Percentiles rank a stretch among this genome's conserved stretches.
Conservation (phyloP, 2,888 invertebrate species). For the Eupithecia exiguata region DNA sequence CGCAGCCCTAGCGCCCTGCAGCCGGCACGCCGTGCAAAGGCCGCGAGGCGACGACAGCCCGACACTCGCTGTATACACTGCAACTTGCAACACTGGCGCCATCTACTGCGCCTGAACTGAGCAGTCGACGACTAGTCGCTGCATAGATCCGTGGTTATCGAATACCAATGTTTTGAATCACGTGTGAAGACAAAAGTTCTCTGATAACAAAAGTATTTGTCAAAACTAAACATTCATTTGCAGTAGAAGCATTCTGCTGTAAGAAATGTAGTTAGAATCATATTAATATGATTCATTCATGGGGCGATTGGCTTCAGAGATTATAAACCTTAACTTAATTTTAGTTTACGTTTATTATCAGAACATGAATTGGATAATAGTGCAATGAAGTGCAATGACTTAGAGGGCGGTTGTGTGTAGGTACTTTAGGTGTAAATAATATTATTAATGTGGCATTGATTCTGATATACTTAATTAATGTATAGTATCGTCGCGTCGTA, state of each 20-base stretch:
- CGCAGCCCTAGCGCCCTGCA: conserved; percentile 27
- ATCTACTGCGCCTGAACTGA: not conserved
- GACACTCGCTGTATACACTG: too few species aligned
- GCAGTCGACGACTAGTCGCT: not conserved
- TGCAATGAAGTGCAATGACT: not conserved
- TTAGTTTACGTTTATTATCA: not conserved
- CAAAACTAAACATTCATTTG: not conserved
- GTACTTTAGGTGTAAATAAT: not conserved
- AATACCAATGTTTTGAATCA: not conserved
- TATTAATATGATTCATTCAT: not conserved
- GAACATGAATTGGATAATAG: not conserved
- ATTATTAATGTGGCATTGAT: not conserved
- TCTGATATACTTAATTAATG: conserved; percentile 2
- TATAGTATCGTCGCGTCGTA: too few species aligned
- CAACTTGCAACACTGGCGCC: not conserved
- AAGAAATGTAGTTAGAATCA: not conserved
- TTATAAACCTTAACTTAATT: not conserved
- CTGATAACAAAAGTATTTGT: not conserved
- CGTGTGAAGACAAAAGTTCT: not conserved
- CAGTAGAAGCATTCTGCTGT: not conserved
- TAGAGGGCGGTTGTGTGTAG: not conserved
- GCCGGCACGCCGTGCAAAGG: not conserved
- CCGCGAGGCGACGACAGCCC: not conserved
- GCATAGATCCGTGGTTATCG: not conserved
- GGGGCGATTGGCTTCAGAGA: not conserved